These are phyloP conservation scores for Aegithalos caudatus DNA, from an alignment of 2,113 vertebrate genomes.

Conservation along the genomic window DNA sequence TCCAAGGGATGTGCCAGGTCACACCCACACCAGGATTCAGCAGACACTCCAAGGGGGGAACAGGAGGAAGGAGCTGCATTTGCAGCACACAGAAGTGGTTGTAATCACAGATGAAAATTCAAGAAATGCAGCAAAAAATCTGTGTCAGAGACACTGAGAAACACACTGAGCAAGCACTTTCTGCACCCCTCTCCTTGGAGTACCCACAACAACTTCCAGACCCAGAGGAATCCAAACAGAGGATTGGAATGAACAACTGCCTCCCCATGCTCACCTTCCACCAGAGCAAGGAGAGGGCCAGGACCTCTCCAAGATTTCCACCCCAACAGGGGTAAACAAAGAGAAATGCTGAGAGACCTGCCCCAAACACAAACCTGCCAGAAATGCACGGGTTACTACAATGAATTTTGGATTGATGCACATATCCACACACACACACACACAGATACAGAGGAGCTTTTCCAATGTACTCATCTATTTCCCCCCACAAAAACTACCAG, in stretches of 20 bases:
- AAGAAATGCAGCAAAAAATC: not conserved
- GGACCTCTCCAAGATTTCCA: not conserved
- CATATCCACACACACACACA: not conserved
- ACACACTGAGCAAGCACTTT: rapidly evolving
- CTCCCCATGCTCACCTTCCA: not conserved
- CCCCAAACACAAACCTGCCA: not conserved
- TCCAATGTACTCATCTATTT: rapidly evolving
- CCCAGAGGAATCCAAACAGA: rapidly evolving
- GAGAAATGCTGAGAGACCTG: not conserved
- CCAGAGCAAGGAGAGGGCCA: not conserved
- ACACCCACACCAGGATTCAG: not conserved
- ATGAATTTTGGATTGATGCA: too few relatives aligned
- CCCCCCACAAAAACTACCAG: not conserved
- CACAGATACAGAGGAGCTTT: rapidly evolving
- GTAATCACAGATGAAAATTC: not conserved
- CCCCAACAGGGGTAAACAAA: rapidly evolving
- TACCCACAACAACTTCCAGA: not conserved
- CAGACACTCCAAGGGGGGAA: not conserved
- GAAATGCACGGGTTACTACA: rapidly evolving
- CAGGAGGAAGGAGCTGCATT: not conserved
- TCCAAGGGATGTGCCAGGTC: not conserved
- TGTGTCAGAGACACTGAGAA: rapidly evolving
- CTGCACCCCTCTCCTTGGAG: not conserved
- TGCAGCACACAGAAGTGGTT: rapidly evolving
- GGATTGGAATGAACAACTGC: not conserved